Evolutionary conservation across 2,888 invertebrate species (phyloP).

Genomic region (Tuta absoluta): DNA sequence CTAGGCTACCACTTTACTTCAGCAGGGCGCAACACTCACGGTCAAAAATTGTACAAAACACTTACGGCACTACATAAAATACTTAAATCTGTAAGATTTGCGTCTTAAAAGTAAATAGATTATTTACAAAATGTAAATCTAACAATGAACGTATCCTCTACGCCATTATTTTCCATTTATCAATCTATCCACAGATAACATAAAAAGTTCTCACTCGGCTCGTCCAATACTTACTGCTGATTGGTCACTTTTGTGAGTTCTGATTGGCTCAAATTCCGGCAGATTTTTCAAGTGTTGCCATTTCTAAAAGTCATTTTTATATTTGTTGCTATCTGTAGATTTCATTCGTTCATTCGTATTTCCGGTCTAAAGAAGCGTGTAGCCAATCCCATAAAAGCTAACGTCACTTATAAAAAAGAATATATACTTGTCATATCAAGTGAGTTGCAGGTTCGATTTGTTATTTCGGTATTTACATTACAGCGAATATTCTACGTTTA

Average conservation of each 20-base stretch:
- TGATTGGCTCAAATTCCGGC: slow-evolving; percentile 2
- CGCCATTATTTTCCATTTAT: slow-evolving; percentile 55
- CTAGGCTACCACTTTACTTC: slow-evolving; percentile 48
- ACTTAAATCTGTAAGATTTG: slow-evolving; percentile 71
- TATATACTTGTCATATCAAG: slow-evolving; percentile 34
- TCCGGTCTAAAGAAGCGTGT: slow-evolving; percentile 3
- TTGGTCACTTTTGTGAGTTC: background rate
- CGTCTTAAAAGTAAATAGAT: slow-evolving; percentile 69
- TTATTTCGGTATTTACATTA: slow-evolving; percentile 15
- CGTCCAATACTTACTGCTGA: background rate
- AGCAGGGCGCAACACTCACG: slow-evolving; percentile 45
- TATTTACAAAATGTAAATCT: slow-evolving; percentile 74
- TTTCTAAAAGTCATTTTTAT: background rate
- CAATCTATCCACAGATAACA: background rate
- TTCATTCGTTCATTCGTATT: background rate
- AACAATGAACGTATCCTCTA: slow-evolving; percentile 59
- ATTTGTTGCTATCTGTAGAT: background rate
- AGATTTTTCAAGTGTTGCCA: background rate
- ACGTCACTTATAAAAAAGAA: slow-evolving; percentile 7
- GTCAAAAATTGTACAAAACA: slow-evolving; percentile 43
- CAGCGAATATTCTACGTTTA: background rate
- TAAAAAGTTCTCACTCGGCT: background rate
- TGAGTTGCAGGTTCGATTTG: slow-evolving; percentile 49
- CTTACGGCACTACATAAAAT: slow-evolving; percentile 49
- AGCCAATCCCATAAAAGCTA: slow-evolving; percentile 25